A percentile compares a stretch with the other conserved stretches of the same genome.
Conservation (phyloP, 2,113 vertebrate genomes). For the Spheniscus mendiculus region DNA sequence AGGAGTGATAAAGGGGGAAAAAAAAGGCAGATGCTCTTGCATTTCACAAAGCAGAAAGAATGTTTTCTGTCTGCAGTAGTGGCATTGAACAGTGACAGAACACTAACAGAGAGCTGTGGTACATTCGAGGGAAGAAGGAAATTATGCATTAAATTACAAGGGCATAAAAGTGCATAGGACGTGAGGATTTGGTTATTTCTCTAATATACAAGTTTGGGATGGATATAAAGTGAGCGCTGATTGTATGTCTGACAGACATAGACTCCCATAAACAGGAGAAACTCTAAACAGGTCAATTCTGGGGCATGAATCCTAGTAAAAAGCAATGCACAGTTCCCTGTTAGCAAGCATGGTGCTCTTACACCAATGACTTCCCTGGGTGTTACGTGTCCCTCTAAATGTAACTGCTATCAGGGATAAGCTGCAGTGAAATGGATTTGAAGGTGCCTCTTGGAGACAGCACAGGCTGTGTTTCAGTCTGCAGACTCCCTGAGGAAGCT, state of each 20-base stretch:
- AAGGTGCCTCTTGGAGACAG: constrained; percentile 29
- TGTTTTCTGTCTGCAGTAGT: not conserved
- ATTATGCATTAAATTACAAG: constrained; percentile 3
- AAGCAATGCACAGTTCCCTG: not conserved
- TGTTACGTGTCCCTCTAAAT: not conserved
- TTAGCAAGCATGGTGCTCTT: not conserved
- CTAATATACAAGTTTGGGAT: not conserved
- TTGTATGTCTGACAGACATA: not conserved
- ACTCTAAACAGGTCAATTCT: constrained; percentile 2
- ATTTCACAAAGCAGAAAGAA: not conserved
- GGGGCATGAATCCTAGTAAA: not conserved
- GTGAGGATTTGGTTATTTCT: not conserved
- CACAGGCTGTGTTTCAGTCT: not conserved
- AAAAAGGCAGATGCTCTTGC: not conserved
- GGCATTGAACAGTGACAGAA: not conserved
- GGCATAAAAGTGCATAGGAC: not conserved
- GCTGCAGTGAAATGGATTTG: not conserved
- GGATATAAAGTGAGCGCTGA: not conserved
- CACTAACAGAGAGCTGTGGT: not conserved
- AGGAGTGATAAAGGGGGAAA: not conserved
- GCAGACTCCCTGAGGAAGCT: constrained; percentile 19
- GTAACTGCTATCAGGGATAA: not conserved
- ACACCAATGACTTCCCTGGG: not conserved
- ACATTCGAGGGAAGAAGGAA: not conserved
- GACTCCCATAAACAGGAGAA: not conserved